Percentiles rank a stretch among this genome's conserved stretches.
phyloP scores from a whole-genome alignment of 2,888 invertebrate species.

The Sphaerophoria taeniata region DNA sequence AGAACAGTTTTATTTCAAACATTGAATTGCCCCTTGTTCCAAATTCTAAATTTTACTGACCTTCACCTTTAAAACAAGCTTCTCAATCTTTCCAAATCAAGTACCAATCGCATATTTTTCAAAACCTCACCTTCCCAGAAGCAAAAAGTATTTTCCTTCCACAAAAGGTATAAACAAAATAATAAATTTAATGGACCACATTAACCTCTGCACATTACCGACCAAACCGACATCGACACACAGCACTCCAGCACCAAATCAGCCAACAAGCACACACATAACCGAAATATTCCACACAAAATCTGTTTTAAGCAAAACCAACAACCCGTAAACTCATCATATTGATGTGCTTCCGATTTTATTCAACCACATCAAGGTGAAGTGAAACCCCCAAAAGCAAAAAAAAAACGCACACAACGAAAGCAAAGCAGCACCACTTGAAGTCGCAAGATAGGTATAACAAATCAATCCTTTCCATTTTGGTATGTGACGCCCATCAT shows the following conservation, averaged over 20 bases:
- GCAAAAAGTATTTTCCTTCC: background rate
- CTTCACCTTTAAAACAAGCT: too few relatives aligned
- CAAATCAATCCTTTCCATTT: slow-evolving; percentile 73
- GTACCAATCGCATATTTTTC: background rate
- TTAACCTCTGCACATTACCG: slow-evolving; percentile 23
- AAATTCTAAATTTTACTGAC: too few relatives aligned
- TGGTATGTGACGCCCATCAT: slow-evolving; percentile 56
- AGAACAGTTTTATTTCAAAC: too few relatives aligned
- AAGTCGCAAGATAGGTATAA: slow-evolving; percentile 42
- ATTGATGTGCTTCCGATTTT: slow-evolving; percentile 66
- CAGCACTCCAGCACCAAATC: too few relatives aligned
- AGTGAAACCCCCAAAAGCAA: slow-evolving; percentile 46
- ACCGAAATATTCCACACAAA: slow-evolving; percentile 42
- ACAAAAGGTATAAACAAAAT: slow-evolving; percentile 28
- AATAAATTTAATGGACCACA: slow-evolving; percentile 46
- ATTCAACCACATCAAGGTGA: slow-evolving; percentile 62
- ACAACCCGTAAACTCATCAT: slow-evolving; percentile 63
- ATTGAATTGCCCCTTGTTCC: too few relatives aligned
- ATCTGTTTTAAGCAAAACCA: slow-evolving; percentile 41
- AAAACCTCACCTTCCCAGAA: background rate
- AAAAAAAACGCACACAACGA: slow-evolving; percentile 51
- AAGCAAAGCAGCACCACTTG: slow-evolving; percentile 65
- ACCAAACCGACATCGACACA: background rate
- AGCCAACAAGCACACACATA: too few relatives aligned
- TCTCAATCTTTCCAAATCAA: too few relatives aligned